Conservation (phyloP, 2,797 vertebrate genomes). For the Tympanoctomys barrerae region DNA sequence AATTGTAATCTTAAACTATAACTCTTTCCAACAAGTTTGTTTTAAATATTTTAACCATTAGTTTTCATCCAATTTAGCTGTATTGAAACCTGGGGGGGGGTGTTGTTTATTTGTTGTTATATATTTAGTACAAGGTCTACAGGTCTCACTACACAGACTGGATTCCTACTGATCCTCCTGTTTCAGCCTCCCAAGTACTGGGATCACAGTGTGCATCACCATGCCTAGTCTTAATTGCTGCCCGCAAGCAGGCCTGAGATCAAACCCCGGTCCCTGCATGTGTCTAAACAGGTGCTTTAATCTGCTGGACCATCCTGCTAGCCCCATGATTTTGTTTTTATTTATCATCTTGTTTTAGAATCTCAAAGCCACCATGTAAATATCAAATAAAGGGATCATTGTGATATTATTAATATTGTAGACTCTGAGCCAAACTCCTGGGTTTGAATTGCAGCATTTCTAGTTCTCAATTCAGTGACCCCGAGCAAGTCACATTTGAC, state of each 20-base stretch:
- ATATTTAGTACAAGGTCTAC: too few species aligned
- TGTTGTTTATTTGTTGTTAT: neutral
- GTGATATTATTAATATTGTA: neutral
- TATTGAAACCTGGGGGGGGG: neutral
- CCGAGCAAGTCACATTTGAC: neutral
- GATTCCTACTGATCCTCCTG: too few species aligned
- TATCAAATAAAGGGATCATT: neutral
- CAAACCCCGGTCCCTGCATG: too few species aligned
- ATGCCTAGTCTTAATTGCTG: too few species aligned
- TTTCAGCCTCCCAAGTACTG: too few species aligned
- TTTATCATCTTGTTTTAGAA: conserved; percentile 4
- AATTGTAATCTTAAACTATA: neutral
- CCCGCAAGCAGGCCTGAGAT: too few species aligned
- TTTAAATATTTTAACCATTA: conserved; percentile 49
- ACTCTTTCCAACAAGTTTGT: neutral
- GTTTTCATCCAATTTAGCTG: conserved; percentile 19
- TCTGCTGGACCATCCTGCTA: too few species aligned
- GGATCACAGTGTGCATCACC: too few species aligned
- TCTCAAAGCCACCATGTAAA: neutral
- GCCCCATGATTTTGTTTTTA: neutral
- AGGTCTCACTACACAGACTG: too few species aligned
- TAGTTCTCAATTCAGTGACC: neutral
- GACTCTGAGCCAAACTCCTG: neutral
- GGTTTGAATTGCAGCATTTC: neutral
- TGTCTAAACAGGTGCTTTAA: too few species aligned